These are phyloP conservation scores for Echinometra lucunter DNA, from an alignment of 53 echinoderm and acorn worm genomes.

Conservation along the genomic window DNA sequence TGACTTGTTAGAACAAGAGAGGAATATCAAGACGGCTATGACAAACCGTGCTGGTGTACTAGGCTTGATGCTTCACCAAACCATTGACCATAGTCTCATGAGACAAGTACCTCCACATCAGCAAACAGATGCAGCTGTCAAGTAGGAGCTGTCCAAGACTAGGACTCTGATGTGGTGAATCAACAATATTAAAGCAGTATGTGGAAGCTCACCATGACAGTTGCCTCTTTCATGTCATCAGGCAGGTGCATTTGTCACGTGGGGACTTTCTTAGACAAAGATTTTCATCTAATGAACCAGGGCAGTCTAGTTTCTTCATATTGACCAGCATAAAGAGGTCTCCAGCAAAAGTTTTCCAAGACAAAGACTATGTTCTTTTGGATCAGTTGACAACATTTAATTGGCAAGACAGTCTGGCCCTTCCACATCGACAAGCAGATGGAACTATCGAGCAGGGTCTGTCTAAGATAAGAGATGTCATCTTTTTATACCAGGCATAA, in stretches of 20 bases:
- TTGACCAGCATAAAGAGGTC: background rate
- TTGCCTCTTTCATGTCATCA: background rate
- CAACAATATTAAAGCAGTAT: background rate
- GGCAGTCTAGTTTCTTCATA: background rate
- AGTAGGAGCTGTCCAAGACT: background rate
- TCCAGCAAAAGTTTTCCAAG: background rate
- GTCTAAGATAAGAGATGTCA: too few species aligned
- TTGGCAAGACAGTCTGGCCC: background rate
- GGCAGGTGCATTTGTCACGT: background rate
- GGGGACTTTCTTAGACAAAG: background rate
- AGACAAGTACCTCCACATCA: constrained; percentile 68
- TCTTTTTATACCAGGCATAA: too few species aligned
- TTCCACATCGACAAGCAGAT: background rate
- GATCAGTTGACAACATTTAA: background rate
- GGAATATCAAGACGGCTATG: constrained; percentile 93
- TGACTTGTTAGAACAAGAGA: constrained; percentile 94
- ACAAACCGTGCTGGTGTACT: constrained; percentile 92
- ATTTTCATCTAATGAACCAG: background rate
- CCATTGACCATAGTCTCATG: constrained; percentile 88
- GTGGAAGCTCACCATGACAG: background rate
- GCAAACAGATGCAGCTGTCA: constrained; percentile 10
- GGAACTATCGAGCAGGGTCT: background rate
- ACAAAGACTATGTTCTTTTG: background rate
- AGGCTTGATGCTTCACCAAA: constrained; percentile 95
- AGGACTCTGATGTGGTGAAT: background rate